Evolutionary conservation across 1,140 invertebrate species (phyloP), one percentile per base, ranked within the genome.

Genomic region (Macrosteles quadrilineatus): DNA sequence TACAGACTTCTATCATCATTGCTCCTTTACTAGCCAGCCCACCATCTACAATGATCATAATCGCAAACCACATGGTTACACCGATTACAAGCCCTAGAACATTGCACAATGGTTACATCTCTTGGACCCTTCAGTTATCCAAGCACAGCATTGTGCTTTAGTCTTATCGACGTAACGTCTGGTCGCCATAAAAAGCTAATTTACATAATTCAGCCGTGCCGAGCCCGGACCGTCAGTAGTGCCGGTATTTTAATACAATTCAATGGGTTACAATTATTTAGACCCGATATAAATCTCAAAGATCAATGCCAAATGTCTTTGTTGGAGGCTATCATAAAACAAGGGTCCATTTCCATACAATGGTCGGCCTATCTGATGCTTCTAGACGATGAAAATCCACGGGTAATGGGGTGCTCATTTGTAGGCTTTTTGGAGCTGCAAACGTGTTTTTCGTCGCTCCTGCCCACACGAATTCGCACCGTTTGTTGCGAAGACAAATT

Each of bases 241-340:
- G 25, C 55, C 25, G 55, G 55, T 25, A 59, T 29, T 59, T 59
- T 59, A 59, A 59, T 59, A 59, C 55, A 59, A 59, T 59, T 59
- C 55, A 59, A 59, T 59, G 55, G 55, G 55, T 59, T 59, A 59
- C 55, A 59, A 59, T 59, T 59, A 59, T 59, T 59, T 59, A 59
- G 23, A 59, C 12, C 55, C 21, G 55, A 59, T 59, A 59, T 59
- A 59, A 59, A 59, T 59, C 55, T 59, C 21, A 59, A 59, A 59
- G 55, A 59, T 59, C 55, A 59, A 59, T 59, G 55, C 55, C 55
- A 59, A 59, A 59, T 59, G 55, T 59, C 55, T 59, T 59, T 59
- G 55, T 59, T 59, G 55, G 55, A 25, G 55, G 55, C 55, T 59
- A 59, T 59, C 55, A 59, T 59, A 59, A 59, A 59, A 59, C 55